Evolutionary conservation across 1,140 invertebrate species (phyloP), one percentile per base, ranked within the genome.

Genomic region (Procambarus virginalis): DNA sequence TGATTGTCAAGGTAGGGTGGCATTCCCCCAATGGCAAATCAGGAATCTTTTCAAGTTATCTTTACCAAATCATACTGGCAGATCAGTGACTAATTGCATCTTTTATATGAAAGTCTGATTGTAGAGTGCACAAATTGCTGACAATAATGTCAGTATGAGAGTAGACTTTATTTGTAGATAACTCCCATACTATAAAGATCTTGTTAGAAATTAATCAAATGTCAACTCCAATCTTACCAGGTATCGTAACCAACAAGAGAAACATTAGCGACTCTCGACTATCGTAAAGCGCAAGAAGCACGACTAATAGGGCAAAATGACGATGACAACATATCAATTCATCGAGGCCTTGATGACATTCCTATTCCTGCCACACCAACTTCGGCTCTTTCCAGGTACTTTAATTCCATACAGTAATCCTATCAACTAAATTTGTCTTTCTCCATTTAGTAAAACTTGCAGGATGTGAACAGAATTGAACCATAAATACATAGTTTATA

Each of bases 261-360:
- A 84, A 93, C 95, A 17, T 93, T 97, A 3, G 94, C 95, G n/a
- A 97, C 96, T 0, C 88, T 95, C 0, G 96, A 97, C 76, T 96
- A 96, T 91, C 94, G 94, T 14, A 94, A 95, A 55, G 94, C 94
- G 1, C 92, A 95, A 0, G 94, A 94, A 73, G 92, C 94, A 51
- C 93, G 94, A 60, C 93, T 93, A 73, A 92, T 92, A 2, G 93
- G 93, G 14, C 93, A 92, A 49, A 93, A 94, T 48, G 94, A 95
- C 45, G 92, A 95, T 12, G 96, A 96, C 92, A 94, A 95, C 0
- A 95, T 97, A 22, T 95, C 96, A 0, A 95, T 97, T 46, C 96
- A 97, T 93, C 94, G 96, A 14, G 96, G 96, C 2, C 92, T 97
- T 1, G 96, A 96, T 91, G 96, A 96, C 93, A 94, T 95, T 75